Base-by-base conservation (phyloP, 2,888 invertebrate genomes). In the Bedellia somnulentella region DNA sequence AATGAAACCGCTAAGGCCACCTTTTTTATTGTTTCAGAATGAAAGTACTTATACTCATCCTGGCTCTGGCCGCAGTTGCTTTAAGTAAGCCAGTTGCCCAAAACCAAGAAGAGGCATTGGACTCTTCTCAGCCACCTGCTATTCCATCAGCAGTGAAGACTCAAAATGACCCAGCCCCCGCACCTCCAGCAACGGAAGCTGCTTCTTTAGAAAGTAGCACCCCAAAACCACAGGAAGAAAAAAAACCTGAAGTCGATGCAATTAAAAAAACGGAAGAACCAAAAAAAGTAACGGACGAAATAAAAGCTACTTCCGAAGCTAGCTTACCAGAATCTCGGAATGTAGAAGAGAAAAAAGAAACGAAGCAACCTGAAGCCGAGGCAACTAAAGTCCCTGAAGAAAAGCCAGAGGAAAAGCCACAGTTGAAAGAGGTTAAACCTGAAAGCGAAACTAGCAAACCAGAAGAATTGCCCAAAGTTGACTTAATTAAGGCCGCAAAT, bases 31-130 rank as follows among this genome's bases (percentile, higher is more conserved):
- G 57, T 73, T 75, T 38, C 77, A 82, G 81, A 67, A 85, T 83
- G 83, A 83, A 81, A 77, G 62, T 82, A 52, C 67, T 83, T 56
- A 46, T 83, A 49, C 51, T 83, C 54, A 75, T 78, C 47, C 54
- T 82, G 49, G 73, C 82, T 55, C 62, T 82, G 46, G 73, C 78
- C 53, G 76, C 59, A 53, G 78, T 56, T 53, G 77, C 52, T 58
- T 46, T 79, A 46, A 78, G 82, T 22, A 80, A 81, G 78, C 85
- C 85, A 29, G 62, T 85, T 24, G 81, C 80, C 18, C n/a, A n/a
- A n/a, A n/a, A n/a, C n/a, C n/a, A n/a, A n/a, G n/a, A n/a, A 9
- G 14, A 26, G 15, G 22, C n/a, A 10, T 21, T 10, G 21, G 21
- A 21, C 21, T 3, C 21, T 2, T 10, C 30, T 11, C 12, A n/a